phyloP scores from a whole-genome alignment of 30 jellyfish, hydroid and myxozoan species.

The Hydra vulgaris region DNA sequence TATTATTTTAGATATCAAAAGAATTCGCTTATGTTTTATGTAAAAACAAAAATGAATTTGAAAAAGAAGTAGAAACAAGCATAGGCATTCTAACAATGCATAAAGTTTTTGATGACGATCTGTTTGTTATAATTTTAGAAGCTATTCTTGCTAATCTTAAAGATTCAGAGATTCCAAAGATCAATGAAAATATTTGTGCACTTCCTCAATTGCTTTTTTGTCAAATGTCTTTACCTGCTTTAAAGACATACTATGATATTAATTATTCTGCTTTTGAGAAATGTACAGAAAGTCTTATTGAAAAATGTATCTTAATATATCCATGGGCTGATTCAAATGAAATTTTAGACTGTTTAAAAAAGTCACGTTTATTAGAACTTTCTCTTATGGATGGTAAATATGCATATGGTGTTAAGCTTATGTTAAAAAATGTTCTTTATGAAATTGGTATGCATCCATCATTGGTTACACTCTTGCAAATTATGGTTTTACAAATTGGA shows the following conservation, averaged over 20 bases:
- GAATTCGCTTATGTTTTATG: background rate
- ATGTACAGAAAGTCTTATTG: background rate
- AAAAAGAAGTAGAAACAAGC: background rate
- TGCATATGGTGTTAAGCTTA: background rate
- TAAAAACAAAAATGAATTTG: background rate
- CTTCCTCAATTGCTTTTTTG: background rate
- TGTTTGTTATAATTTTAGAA: background rate
- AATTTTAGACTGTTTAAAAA: background rate
- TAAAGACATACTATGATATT: background rate
- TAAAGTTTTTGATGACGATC: background rate
- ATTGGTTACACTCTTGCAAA: background rate
- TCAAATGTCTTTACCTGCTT: background rate
- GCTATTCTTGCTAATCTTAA: background rate
- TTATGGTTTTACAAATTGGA: background rate
- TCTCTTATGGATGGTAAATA: background rate
- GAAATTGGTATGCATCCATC: slow-evolving; percentile 1
- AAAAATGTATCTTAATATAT: background rate
- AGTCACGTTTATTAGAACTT: background rate
- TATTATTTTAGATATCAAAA: background rate
- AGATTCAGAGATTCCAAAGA: background rate
- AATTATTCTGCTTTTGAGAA: background rate
- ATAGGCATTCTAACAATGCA: background rate
- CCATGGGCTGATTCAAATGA: background rate
- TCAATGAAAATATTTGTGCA: background rate
- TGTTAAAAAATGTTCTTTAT: background rate